Evolutionary conservation across 2,797 vertebrate genomes (phyloP).

Genomic region (Lerista edwardsae): DNA sequence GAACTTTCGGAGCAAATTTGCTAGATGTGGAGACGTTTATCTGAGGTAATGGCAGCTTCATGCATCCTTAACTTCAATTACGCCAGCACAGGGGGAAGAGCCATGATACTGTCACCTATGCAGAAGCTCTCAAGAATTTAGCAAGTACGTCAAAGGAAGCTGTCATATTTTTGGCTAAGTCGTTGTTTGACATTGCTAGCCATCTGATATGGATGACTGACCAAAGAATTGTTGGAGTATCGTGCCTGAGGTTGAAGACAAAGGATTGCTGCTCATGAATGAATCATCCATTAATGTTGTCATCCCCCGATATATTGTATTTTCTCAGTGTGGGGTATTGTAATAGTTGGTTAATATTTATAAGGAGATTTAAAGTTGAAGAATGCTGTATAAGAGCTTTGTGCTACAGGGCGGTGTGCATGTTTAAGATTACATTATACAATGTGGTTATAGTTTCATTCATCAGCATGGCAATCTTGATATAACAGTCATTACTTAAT

Average conservation of each 20-base stretch:
- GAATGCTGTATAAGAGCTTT: not conserved
- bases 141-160: not conserved
- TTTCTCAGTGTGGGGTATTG: not conserved
- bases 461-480: constrained; percentile 23
- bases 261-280: not conserved
- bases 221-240: not conserved
- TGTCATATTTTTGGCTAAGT: not conserved
- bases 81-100: not conserved
- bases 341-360: not conserved
- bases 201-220: not conserved
- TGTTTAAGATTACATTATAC: constrained; percentile 1
- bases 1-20: not conserved
- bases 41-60: not conserved
- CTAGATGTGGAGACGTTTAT: not conserved
- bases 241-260: not conserved
- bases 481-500: constrained; percentile 29
- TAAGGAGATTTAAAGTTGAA: not conserved
- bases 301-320: not conserved
- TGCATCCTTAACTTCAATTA: too few relatives aligned
- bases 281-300: not conserved
- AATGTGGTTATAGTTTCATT: not conserved
- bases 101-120: not conserved
- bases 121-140: not conserved
- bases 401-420: not conserved
- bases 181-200: not conserved